Conservation (phyloP, 2,888 invertebrate genomes). For the Tubulanus polymorphus region DNA sequence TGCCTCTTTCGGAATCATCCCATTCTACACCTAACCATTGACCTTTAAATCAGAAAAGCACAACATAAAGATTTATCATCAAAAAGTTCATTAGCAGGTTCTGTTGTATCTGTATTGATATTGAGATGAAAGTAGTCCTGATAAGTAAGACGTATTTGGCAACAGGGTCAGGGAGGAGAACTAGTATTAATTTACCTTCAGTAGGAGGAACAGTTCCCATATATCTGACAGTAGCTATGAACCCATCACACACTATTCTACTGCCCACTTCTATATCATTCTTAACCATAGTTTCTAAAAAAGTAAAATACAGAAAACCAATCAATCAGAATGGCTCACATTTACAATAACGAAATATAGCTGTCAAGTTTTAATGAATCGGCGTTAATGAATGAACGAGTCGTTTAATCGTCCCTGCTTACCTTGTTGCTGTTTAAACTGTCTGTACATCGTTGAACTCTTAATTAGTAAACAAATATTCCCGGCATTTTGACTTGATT, state of each 20-base stretch:
- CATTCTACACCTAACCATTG: slow-evolving; percentile 95
- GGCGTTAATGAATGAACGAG: too few species aligned
- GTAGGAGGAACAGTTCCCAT: slow-evolving; percentile 70
- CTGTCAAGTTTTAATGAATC: too few species aligned
- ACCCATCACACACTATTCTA: slow-evolving; percentile 56
- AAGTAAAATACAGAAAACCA: too few species aligned
- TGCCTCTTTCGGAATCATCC: slow-evolving; percentile 84
- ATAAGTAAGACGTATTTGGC: neutral
- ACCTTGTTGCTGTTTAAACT: too few species aligned
- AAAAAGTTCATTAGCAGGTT: neutral
- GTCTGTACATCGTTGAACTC: too few species aligned
- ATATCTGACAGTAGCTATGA: slow-evolving; percentile 67
- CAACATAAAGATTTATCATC: neutral
- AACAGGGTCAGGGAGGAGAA: too few species aligned
- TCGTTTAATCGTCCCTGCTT: too few species aligned
- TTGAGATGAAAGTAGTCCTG: neutral
- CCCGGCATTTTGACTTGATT: too few species aligned
- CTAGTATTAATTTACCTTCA: slow-evolving; percentile 39
- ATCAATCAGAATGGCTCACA: too few species aligned
- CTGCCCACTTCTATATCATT: slow-evolving; percentile 49
- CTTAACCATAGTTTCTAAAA: too few species aligned
- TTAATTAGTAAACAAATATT: too few species aligned
- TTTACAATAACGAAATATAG: too few species aligned
- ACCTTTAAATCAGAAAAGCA: slow-evolving; percentile 52
- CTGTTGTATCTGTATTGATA: neutral